Percentiles rank a stretch among this genome's conserved stretches.
phyloP scores from a whole-genome alignment of 2,797 vertebrate genomes.

The Manis pentadactyla region DNA sequence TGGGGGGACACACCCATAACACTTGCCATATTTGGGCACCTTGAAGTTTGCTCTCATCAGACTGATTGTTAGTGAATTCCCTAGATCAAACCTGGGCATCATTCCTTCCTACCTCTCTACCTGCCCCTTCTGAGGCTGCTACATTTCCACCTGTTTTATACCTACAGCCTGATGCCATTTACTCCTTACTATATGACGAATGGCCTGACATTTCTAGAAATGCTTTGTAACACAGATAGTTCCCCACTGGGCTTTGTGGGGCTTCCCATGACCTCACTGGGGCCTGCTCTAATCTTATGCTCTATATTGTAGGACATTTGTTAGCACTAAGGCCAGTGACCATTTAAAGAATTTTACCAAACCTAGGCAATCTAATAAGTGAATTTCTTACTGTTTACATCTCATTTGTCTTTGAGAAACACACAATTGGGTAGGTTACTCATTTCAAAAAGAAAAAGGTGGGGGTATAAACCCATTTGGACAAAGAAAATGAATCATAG shows the following conservation, averaged over 20 bases:
- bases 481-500: slow-evolving; percentile 47
- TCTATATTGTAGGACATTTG: background rate
- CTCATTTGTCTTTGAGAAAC: background rate
- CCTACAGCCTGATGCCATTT: background rate
- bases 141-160: background rate
- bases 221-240: background rate
- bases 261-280: background rate
- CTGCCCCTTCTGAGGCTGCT: background rate
- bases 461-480: background rate
- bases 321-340: slow-evolving; percentile 1
- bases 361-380: slow-evolving; percentile 34
- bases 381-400: slow-evolving; percentile 36
- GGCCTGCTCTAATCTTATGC: background rate
- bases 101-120: background rate
- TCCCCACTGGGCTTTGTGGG: background rate
- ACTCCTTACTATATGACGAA: background rate
- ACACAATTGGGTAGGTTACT: slow-evolving; percentile 7
- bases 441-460: slow-evolving; percentile 36
- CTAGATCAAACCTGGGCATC: background rate
- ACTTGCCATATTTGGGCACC: background rate
- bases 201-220: slow-evolving; percentile 9
- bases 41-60: background rate
- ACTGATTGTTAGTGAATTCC: background rate
- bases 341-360: slow-evolving; percentile 39
- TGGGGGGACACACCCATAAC: background rate